phyloP scores from a whole-genome alignment of 1,140 invertebrate species.

The Mya arenaria region DNA sequence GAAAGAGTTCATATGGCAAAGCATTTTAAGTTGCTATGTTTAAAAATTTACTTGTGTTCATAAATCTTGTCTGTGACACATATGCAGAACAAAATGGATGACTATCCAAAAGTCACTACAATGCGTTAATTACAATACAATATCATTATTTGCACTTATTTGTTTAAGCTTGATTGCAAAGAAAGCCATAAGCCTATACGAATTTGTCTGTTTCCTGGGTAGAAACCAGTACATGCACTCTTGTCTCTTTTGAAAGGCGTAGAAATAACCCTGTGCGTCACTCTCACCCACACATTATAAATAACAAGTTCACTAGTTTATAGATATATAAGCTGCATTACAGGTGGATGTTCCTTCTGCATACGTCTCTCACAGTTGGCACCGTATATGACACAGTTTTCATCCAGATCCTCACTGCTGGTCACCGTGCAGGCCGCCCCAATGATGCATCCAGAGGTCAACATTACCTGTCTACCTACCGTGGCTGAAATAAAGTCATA shows the following conservation, averaged over 20 bases:
- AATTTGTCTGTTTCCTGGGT: not conserved
- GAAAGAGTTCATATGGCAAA: not conserved
- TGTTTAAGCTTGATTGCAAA: not conserved
- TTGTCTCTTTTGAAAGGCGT: not conserved
- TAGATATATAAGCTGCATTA: slow-evolving; percentile 80
- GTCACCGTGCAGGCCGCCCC: slow-evolving; percentile 92
- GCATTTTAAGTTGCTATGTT: too few relatives aligned
- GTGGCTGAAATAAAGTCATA: slow-evolving; percentile 82
- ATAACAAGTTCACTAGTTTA: slow-evolving; percentile 14
- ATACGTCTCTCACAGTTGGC: slow-evolving; percentile 88
- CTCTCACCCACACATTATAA: not conserved
- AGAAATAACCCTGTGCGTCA: not conserved
- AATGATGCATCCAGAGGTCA: slow-evolving; percentile 96
- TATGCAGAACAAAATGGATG: too few relatives aligned
- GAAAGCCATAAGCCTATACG: not conserved
- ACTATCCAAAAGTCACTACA: too few relatives aligned
- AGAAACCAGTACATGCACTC: too few relatives aligned
- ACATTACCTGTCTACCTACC: slow-evolving; percentile 90
- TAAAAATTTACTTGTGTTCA: too few relatives aligned
- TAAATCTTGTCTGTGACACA: too few relatives aligned
- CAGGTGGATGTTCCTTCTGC: slow-evolving; percentile 92
- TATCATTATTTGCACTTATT: not conserved
- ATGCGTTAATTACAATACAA: too few relatives aligned
- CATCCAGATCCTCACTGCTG: slow-evolving; percentile 85
- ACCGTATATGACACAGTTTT: slow-evolving; percentile 96